Percentiles rank a stretch among this genome's conserved stretches.
Evolutionary conservation across 2,888 invertebrate species (phyloP).

Genomic region (Nemotelus pantherinus): DNA sequence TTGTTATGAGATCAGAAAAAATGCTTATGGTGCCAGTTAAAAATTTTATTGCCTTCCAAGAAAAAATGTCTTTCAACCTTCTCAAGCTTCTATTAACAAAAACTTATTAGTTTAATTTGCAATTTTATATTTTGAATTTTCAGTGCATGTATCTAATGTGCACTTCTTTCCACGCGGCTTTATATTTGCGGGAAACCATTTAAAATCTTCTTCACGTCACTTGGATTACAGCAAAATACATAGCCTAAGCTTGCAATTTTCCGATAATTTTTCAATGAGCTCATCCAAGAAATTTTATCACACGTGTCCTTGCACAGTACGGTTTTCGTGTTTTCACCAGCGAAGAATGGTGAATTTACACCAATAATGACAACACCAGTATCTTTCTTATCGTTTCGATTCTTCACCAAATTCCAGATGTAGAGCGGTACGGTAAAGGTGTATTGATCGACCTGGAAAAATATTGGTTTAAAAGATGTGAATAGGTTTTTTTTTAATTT

Average conservation of each 20-base stretch:
- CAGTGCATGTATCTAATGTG: too few relatives aligned
- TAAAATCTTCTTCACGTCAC: slow-evolving; percentile 12
- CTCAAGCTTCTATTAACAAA: too few relatives aligned
- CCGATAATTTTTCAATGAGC: slow-evolving; percentile 9
- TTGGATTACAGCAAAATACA: slow-evolving; percentile 8
- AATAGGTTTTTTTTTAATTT: too few relatives aligned
- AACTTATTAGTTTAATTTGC: too few relatives aligned
- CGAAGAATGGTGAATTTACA: slow-evolving; percentile 27
- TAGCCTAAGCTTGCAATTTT: slow-evolving; percentile 28
- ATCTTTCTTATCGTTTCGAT: not conserved
- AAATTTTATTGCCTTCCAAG: too few relatives aligned
- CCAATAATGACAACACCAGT: slow-evolving; percentile 7
- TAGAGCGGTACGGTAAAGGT: slow-evolving; percentile 15
- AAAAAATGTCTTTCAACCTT: too few relatives aligned
- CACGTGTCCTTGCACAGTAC: slow-evolving; percentile 29
- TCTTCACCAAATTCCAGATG: slow-evolving; percentile 24
- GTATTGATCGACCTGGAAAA: slow-evolving; percentile 6
- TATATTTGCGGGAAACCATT: slow-evolving; percentile 24
- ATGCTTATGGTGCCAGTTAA: too few relatives aligned
- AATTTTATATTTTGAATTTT: too few relatives aligned
- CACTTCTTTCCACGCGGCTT: too few relatives aligned
- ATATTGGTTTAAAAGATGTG: not conserved
- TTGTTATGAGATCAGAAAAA: too few relatives aligned
- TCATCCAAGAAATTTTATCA: slow-evolving; percentile 33
- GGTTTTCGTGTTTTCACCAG: slow-evolving; percentile 7